A percentile compares a stretch with the other conserved stretches of the same genome.
Evolutionary conservation across 2,113 vertebrate species (phyloP).

Genomic region (Ancistrus triradiatus): DNA sequence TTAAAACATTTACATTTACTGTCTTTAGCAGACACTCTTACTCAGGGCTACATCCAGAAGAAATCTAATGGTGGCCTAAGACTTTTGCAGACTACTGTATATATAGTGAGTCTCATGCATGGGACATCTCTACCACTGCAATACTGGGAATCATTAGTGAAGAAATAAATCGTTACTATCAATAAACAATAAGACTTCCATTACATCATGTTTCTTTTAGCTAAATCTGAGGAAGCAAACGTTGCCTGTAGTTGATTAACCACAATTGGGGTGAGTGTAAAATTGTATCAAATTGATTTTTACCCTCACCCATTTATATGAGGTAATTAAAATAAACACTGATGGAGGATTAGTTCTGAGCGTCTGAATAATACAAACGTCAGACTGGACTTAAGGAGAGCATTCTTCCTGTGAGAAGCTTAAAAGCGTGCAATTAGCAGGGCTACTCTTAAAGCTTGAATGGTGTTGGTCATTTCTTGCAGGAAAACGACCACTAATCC

Average conservation of each 20-base stretch:
- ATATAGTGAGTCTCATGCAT: no score
- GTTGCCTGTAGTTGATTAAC: not conserved
- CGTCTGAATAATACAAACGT: not conserved
- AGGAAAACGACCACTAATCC: constrained; percentile 22
- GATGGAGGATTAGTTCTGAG: not conserved
- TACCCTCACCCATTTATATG: not conserved
- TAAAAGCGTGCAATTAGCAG: constrained; percentile 7
- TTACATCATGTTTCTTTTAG: no score
- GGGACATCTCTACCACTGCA: no score
- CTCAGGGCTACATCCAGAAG: no score
- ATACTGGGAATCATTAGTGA: no score
- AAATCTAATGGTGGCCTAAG: no score
- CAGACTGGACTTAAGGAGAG: not conserved
- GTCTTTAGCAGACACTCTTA: no score
- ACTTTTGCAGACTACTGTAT: no score
- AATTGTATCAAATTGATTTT: not conserved
- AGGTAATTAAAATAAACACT: constrained; percentile 11
- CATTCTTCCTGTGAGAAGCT: constrained; percentile 36
- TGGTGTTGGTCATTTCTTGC: constrained; percentile 19
- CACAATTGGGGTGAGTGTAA: not conserved
- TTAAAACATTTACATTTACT: no score
- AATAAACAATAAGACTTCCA: no score
- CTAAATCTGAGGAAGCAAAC: no score
- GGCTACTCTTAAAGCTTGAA: not conserved
- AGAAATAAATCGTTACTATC: no score